Base-by-base conservation (phyloP, 2,113 vertebrate genomes). In the Brachyistius frenatus region DNA sequence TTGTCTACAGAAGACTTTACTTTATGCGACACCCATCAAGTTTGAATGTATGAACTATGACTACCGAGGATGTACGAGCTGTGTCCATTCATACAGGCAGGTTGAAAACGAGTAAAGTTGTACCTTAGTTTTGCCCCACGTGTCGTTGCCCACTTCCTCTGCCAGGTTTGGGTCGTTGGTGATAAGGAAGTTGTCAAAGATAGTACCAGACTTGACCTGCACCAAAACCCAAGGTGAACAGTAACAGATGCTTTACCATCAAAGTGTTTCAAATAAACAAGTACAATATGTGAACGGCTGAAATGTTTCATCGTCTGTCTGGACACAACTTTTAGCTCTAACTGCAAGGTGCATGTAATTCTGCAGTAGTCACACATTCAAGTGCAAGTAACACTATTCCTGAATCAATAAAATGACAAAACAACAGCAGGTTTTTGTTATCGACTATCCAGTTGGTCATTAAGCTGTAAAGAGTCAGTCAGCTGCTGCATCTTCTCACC, bases 151-250 rank as follows among this genome's bases (percentile, higher is more conserved):
- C 39, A 95, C 86, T 71, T 96, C 94, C 80, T 96, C 95, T 31
- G 96, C 95, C 90, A 96, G 89, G 35, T 93, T 91, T 72, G 95
- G 95, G 81, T 96, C 93, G 70, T 93, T 94, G 81, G 93, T 94
- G 80, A 96, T 96, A 50, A 97, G 91, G 87, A 97, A 97, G 91
- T 96, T 95, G 70, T 95, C 95, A 88, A 96, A 97, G 76, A 97
- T 95, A 2, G 94, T 96, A 16, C 95, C 95, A 57, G 94, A 97
- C 84, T 95, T 96, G 47, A 96, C 94, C 95, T 97, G 52, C 16
- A 54, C 50, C 14, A 88, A 67, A 83, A 84, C 23, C 33, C 3
- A 69, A 78, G 36, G 2, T 23, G 7, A 32, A 56, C 2, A 61
- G 0, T 4, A 32, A 55, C n/a, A 0, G 0, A 54, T 41, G 0